phyloP scores from a whole-genome alignment of 2,113 vertebrate species.

The Pollimyrus isidori region DNA sequence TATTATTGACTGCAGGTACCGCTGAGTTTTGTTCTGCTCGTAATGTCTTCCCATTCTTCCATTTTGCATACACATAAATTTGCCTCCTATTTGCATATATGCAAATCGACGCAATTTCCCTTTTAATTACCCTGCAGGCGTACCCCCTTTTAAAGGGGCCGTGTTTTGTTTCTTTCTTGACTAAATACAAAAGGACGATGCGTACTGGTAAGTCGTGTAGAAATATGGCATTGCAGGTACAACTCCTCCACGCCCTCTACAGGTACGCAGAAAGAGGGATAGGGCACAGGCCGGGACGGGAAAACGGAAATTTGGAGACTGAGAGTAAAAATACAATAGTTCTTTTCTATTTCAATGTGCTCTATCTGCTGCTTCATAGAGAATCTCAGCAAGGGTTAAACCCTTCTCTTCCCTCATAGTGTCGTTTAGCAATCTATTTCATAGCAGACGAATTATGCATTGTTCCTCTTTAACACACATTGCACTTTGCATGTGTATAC shows the following conservation, averaged over 20 bases:
- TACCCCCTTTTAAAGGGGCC: slow-evolving; percentile 39
- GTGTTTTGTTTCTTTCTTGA: slow-evolving; percentile 8
- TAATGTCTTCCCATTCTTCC: slow-evolving; percentile 31
- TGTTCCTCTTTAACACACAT: background rate
- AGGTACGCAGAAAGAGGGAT: background rate
- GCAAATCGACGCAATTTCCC: slow-evolving; percentile 85
- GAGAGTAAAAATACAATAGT: background rate
- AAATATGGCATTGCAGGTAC: slow-evolving; percentile 8
- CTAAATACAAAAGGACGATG: background rate
- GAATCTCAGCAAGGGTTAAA: slow-evolving; percentile 4
- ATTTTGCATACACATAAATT: slow-evolving; percentile 69
- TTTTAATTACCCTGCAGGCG: slow-evolving; percentile 57
- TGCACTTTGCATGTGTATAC: background rate
- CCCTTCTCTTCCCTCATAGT: background rate
- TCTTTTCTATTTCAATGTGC: background rate
- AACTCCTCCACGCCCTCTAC: background rate
- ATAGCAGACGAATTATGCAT: background rate
- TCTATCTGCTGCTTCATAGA: background rate
- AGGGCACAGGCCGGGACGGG: background rate
- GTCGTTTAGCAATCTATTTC: background rate
- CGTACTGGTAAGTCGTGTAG: background rate
- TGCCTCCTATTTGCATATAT: slow-evolving; percentile 81
- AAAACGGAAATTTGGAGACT: background rate
- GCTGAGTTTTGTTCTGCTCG: slow-evolving; percentile 26
- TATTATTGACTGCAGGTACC: background rate